Conservation (phyloP, 2,888 invertebrate species). For the Callinectes sapidus region DNA sequence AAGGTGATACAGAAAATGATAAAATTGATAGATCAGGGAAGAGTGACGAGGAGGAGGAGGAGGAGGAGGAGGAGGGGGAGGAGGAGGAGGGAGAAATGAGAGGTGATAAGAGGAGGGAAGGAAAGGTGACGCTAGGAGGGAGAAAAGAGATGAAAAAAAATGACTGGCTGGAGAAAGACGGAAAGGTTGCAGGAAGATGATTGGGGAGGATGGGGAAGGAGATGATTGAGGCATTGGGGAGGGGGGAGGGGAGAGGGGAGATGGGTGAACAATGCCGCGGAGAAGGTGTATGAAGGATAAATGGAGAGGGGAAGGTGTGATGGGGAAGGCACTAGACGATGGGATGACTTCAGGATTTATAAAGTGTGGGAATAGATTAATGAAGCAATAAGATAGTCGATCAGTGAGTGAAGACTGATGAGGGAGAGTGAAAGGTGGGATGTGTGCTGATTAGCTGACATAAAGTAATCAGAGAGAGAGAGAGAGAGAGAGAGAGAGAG, state of each 20-base stretch:
- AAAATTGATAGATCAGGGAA: neutral
- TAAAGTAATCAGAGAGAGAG: neutral
- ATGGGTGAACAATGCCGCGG: neutral
- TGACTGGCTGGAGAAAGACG: neutral
- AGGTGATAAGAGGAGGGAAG: neutral
- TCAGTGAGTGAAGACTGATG: neutral
- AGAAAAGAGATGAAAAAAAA: neutral
- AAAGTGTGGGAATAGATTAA: neutral
- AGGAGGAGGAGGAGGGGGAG: neutral
- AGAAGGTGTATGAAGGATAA: neutral
- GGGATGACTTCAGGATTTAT: neutral
- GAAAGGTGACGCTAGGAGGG: neutral
- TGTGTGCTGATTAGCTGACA: no score
- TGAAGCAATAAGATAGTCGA: no score
- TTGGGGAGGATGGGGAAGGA: neutral
- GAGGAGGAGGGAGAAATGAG: neutral
- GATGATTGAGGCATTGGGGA: neutral
- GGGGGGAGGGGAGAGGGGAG: neutral
- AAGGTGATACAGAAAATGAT: neutral
- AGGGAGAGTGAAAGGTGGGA: no score
- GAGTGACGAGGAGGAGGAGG: neutral
- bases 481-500: slow-evolving; percentile 1
- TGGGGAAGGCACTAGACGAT: neutral
- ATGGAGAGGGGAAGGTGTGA: neutral
- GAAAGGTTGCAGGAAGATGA: neutral